Evolutionary conservation across 2,113 vertebrate species (phyloP).

Genomic region (Prionailurus bengalensis): DNA sequence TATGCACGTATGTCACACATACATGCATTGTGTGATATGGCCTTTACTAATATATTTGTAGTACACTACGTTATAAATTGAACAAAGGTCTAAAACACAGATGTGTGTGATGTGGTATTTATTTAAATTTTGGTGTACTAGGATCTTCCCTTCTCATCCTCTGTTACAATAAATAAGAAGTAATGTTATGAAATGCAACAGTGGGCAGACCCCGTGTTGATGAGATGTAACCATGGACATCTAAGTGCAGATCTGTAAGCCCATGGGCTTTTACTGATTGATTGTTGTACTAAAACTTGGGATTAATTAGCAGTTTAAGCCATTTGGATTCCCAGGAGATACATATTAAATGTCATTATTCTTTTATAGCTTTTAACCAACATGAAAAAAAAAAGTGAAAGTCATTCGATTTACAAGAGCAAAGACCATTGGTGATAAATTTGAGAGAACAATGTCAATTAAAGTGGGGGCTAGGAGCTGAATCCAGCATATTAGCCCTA

Average conservation of each 20-base stretch:
- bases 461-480: not conserved
- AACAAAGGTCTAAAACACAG: not conserved
- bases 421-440: not conserved
- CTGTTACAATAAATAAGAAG: slow-evolving; percentile 22
- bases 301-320: not conserved
- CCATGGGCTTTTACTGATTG: not conserved
- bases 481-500: not conserved
- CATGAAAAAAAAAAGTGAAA: not conserved
- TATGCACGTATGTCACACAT: not conserved
- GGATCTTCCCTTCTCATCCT: not conserved
- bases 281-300: not conserved
- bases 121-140: not conserved
- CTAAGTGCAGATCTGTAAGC: not conserved
- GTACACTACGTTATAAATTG: not conserved
- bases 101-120: not conserved
- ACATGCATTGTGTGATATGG: not conserved
- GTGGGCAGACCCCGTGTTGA: not conserved
- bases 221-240: not conserved
- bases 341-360: not conserved
- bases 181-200: not conserved
- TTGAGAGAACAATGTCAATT: not conserved
- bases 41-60: slow-evolving; percentile 5
- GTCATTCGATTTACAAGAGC: slow-evolving; percentile 1
- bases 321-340: not conserved
- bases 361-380: slow-evolving; percentile 42